Percentiles rank a stretch among this genome's conserved stretches.
phyloP scores from a whole-genome alignment of 2,797 vertebrate species.

The Adelosebastes latens region DNA sequence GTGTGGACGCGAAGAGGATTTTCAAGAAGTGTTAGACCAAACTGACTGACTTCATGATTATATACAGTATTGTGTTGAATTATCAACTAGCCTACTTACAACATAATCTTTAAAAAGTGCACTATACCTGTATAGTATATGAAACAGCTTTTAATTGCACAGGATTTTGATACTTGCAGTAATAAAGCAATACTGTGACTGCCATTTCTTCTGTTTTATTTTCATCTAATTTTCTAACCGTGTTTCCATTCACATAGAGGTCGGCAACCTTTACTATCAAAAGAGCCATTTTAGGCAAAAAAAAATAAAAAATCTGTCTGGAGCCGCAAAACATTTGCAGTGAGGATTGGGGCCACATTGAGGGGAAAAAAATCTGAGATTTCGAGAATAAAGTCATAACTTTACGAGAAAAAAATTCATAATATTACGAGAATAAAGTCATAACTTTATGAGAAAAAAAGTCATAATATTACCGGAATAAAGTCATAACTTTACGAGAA shows the following conservation, averaged over 20 bases:
- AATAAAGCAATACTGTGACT: conserved; percentile 61
- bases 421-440: rapidly evolving
- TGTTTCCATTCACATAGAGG: too few species aligned
- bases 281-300: too few species aligned
- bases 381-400: too few species aligned
- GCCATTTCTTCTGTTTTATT: not conserved
- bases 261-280: too few species aligned
- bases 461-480: rapidly evolving
- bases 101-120: conserved; percentile 13
- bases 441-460: too few species aligned
- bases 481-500: too few species aligned
- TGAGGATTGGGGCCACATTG: too few species aligned
- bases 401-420: too few species aligned
- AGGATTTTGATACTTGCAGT: conserved; percentile 67
- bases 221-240: not conserved
- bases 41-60: conserved; percentile 22
- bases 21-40: conserved; percentile 87
- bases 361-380: too few species aligned
- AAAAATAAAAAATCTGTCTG: too few species aligned
- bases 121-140: conserved; percentile 28
- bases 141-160: conserved; percentile 28
- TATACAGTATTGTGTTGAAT: conserved; percentile 51
- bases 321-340: too few species aligned
- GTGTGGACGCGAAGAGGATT: conserved; percentile 90
- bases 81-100: not conserved